Percentiles rank a stretch among this genome's conserved stretches.
Conservation (phyloP, 2,113 vertebrate genomes). For the Colistium nudipinnis region DNA sequence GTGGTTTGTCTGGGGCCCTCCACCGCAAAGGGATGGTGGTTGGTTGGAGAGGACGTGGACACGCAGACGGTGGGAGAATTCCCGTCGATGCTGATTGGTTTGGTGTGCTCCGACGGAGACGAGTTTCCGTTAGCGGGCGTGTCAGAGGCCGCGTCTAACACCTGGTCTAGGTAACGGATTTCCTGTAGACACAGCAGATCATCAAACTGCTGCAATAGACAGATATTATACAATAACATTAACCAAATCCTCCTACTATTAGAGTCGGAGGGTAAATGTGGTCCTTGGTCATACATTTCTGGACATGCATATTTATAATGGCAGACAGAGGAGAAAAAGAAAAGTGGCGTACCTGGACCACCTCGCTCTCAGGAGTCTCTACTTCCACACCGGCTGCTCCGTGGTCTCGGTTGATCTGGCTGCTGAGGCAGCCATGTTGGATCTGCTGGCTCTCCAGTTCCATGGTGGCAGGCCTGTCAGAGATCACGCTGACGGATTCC, state of each 20-base stretch:
- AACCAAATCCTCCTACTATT: background rate
- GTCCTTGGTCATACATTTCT: too few relatives aligned
- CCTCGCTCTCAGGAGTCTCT: constrained; percentile 88
- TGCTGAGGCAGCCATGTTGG: constrained; percentile 76
- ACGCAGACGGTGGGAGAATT: constrained; percentile 74
- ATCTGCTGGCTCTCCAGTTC: constrained; percentile 87
- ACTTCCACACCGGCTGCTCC: constrained; percentile 84
- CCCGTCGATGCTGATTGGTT: constrained; percentile 68
- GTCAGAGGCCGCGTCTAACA: constrained; percentile 89
- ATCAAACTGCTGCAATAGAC: background rate
- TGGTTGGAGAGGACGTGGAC: constrained; percentile 54
- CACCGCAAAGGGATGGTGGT: constrained; percentile 61
- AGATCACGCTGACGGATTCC: constrained; percentile 83
- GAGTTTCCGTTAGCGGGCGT: constrained; percentile 87
- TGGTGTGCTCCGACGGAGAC: constrained; percentile 77
- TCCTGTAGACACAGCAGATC: constrained; percentile 77
- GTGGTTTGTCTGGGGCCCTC: constrained; percentile 70
- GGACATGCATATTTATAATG: too few relatives aligned
- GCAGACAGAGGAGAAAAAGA: too few relatives aligned
- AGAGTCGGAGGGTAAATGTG: background rate
- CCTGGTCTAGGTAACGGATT: constrained; percentile 94
- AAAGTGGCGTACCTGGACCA: constrained; percentile 82
- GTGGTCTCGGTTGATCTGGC: constrained; percentile 76
- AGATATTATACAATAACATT: background rate
- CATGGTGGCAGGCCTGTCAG: constrained; percentile 85